Percentiles rank a stretch among this genome's conserved stretches.
Evolutionary conservation across 2,797 vertebrate species (phyloP).

Genomic region (Eulemur albifrons): DNA sequence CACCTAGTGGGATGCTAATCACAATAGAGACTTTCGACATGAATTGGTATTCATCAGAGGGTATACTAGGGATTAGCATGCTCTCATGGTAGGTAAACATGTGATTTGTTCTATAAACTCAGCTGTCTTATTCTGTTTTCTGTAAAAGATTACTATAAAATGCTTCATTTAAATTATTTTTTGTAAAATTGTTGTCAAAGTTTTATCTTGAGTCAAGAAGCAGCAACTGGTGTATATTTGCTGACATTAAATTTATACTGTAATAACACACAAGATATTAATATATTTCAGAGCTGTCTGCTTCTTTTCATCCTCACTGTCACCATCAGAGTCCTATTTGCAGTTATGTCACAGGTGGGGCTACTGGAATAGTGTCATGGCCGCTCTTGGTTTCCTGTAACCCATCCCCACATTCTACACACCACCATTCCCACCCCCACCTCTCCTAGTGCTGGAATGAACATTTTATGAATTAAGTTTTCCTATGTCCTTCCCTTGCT

Average conservation of each 20-base stretch:
- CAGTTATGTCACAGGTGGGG: not conserved
- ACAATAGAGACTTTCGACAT: not conserved
- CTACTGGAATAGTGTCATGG: not conserved
- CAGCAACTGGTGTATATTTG: slow-evolving; percentile 8
- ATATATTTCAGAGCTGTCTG: not conserved
- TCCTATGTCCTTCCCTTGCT: not conserved
- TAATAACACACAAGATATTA: not conserved
- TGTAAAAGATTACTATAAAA: not conserved
- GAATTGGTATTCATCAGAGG: slow-evolving; percentile 13
- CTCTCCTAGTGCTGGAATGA: not conserved
- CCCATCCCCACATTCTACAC: not conserved
- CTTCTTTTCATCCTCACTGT: not conserved
- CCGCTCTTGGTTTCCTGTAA: not conserved
- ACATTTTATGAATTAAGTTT: not conserved
- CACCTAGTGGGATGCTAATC: not conserved
- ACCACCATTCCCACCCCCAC: not conserved
- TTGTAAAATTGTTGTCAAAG: not conserved
- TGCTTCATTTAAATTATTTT: not conserved
- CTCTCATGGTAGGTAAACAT: slow-evolving; percentile 46
- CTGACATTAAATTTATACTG: not conserved
- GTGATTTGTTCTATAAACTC: slow-evolving; percentile 65
- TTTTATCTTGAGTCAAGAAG: slow-evolving; percentile 34
- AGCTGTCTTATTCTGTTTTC: not conserved
- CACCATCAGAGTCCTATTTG: not conserved
- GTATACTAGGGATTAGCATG: slow-evolving; percentile 16